Percentiles rank a stretch among this genome's conserved stretches.
Conservation (phyloP, 2,888 invertebrate genomes). For the Synergus itoensis region DNA sequence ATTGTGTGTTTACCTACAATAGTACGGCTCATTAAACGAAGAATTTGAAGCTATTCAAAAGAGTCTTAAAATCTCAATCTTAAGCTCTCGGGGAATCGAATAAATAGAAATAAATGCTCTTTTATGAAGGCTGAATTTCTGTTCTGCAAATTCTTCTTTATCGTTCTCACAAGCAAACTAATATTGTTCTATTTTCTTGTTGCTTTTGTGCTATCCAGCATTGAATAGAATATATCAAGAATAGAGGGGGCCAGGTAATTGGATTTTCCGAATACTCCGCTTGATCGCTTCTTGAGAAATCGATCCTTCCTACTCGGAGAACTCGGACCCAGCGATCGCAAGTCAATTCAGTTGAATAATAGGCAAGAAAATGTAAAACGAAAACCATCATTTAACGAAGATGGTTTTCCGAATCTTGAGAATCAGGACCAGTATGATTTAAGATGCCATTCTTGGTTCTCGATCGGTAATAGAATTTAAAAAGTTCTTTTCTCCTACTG, state of each 20-base stretch:
- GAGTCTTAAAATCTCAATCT: too few relatives aligned
- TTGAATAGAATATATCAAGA: constrained; percentile 42
- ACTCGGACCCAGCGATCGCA: constrained; percentile 21
- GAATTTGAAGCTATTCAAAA: too few relatives aligned
- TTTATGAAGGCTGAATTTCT: neutral
- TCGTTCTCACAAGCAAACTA: constrained; percentile 18
- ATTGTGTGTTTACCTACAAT: too few relatives aligned
- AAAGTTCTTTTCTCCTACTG: too few relatives aligned
- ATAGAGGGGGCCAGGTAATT: constrained; percentile 32
- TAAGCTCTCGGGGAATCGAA: too few relatives aligned
- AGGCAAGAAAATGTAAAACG: constrained; percentile 1
- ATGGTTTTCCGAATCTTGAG: neutral
- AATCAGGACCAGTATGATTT: neutral
- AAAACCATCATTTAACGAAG: neutral
- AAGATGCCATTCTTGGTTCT: constrained; percentile 10
- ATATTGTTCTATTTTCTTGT: constrained; percentile 36
- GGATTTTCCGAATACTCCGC: constrained; percentile 33
- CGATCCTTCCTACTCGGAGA: constrained; percentile 34
- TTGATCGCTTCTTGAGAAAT: constrained; percentile 36
- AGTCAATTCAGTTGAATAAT: neutral
- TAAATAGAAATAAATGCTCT: neutral
- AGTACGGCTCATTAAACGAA: too few relatives aligned
- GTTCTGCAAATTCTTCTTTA: neutral
- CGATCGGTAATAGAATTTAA: neutral
- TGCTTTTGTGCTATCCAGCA: constrained; percentile 25